These are phyloP conservation scores for Drosophila neocordata DNA, from an alignment of 1,140 invertebrate species.

Conservation along the genomic window DNA sequence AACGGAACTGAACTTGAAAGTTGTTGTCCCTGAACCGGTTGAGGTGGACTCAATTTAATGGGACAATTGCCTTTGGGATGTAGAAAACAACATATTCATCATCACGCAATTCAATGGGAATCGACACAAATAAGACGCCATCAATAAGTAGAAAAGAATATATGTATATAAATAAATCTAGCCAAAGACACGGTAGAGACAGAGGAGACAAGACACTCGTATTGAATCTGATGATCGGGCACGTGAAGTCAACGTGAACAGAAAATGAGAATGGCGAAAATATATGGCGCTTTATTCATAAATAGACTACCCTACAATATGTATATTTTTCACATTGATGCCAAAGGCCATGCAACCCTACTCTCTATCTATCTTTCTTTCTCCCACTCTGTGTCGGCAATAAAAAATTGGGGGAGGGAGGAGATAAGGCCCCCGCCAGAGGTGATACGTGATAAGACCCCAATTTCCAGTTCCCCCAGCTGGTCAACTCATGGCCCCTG, in stretches of 20 bases:
- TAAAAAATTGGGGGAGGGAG: slow-evolving; percentile 6
- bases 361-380: slow-evolving; percentile 4
- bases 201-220: not conserved
- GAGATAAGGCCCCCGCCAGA: slow-evolving; percentile 25
- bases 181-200: not conserved
- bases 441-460: slow-evolving; percentile 42
- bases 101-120: slow-evolving; percentile 28
- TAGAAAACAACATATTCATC: slow-evolving; percentile 14
- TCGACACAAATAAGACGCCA: slow-evolving; percentile 46
- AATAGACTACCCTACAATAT: slow-evolving; percentile 7
- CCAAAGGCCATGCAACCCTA: slow-evolving; percentile 44
- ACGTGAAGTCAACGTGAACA: slow-evolving; percentile 77
- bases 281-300: slow-evolving; percentile 53
- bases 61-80: slow-evolving; percentile 41
- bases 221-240: slow-evolving; percentile 44
- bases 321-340: slow-evolving; percentile 9
- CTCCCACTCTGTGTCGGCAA: not conserved
- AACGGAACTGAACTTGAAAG: slow-evolving; percentile 73
- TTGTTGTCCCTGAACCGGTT: slow-evolving; percentile 78
- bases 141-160: slow-evolving; percentile 39
- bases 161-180: slow-evolving; percentile 61
- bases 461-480: slow-evolving; percentile 40
- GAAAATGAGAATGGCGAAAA: slow-evolving; percentile 36
- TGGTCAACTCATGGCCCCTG: slow-evolving; percentile 51
- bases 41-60: slow-evolving; percentile 50